Percentiles rank a stretch among this genome's conserved stretches.
Evolutionary conservation across 2,797 vertebrate species (phyloP).

Genomic region (Chelonia mydas): DNA sequence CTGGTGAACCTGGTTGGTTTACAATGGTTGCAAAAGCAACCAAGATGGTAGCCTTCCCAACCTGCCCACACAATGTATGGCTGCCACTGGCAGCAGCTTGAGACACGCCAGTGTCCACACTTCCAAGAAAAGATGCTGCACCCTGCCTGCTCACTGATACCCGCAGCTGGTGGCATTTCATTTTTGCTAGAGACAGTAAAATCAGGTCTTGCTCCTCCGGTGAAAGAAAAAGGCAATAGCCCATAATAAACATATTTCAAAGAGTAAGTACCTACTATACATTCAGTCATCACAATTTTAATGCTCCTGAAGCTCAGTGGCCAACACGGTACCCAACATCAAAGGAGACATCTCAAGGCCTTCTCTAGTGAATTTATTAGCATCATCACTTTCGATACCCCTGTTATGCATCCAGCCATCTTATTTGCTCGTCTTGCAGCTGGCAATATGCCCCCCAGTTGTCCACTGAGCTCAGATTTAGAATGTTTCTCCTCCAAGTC

Average conservation of each 20-base stretch:
- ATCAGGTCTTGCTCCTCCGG: slow-evolving; percentile 42
- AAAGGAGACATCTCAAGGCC: background rate
- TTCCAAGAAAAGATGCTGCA: background rate
- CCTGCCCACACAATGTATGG: background rate
- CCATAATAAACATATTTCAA: background rate
- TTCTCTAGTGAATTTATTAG: background rate
- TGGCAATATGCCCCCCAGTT: background rate
- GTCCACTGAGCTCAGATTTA: background rate
- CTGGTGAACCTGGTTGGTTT: background rate
- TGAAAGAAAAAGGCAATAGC: background rate
- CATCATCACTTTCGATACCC: background rate
- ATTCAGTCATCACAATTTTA: background rate
- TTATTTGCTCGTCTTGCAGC: background rate
- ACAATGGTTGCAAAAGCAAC: background rate
- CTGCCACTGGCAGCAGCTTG: too few species aligned
- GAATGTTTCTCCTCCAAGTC: background rate
- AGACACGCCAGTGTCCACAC: too few species aligned
- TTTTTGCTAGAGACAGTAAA: background rate
- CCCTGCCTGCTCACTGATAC: background rate
- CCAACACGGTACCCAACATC: background rate
- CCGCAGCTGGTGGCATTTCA: background rate
- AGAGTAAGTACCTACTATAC: background rate
- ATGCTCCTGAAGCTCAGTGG: background rate
- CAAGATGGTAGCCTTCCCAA: background rate
- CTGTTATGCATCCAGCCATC: background rate